phyloP scores from a whole-genome alignment of 2,113 vertebrate species.

The Syngnathoides biaculeatus region DNA sequence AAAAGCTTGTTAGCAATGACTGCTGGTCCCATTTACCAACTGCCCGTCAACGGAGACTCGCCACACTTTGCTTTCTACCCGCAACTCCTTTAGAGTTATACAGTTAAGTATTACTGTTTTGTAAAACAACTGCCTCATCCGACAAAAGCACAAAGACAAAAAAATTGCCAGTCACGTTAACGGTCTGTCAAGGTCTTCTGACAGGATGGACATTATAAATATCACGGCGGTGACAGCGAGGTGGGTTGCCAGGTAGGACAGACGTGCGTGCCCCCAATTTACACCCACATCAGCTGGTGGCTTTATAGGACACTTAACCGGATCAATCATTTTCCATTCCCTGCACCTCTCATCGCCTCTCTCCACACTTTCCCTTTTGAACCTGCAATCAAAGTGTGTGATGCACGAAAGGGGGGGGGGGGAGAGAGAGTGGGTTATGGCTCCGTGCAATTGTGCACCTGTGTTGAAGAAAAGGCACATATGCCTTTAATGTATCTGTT shows the following conservation, averaged over 20 bases:
- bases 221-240: constrained; percentile 60
- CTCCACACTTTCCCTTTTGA: constrained; percentile 59
- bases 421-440: constrained; percentile 1
- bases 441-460: constrained; percentile 30
- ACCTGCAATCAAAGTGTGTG: constrained; percentile 33
- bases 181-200: constrained; percentile 60
- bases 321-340: constrained; percentile 73
- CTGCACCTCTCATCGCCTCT: constrained; percentile 55
- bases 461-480: constrained; percentile 18
- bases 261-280: constrained; percentile 54
- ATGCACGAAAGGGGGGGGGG: constrained; percentile 9
- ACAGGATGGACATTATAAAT: constrained; percentile 62
- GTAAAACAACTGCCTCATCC: constrained; percentile 3
- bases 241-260: constrained; percentile 70
- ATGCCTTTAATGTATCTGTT: constrained; percentile 32
- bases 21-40: too few relatives aligned
- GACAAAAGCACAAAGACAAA: constrained; percentile 18
- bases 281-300: constrained; percentile 66
- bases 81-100: too few relatives aligned
- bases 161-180: constrained; percentile 35
- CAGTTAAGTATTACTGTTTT: background rate
- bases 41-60: too few relatives aligned
- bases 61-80: too few relatives aligned
- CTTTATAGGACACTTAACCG: constrained; percentile 64
- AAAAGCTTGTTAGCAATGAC: too few relatives aligned